phyloP scores from a whole-genome alignment of 2,888 invertebrate genomes.

The Macrophya alboannulata region DNA sequence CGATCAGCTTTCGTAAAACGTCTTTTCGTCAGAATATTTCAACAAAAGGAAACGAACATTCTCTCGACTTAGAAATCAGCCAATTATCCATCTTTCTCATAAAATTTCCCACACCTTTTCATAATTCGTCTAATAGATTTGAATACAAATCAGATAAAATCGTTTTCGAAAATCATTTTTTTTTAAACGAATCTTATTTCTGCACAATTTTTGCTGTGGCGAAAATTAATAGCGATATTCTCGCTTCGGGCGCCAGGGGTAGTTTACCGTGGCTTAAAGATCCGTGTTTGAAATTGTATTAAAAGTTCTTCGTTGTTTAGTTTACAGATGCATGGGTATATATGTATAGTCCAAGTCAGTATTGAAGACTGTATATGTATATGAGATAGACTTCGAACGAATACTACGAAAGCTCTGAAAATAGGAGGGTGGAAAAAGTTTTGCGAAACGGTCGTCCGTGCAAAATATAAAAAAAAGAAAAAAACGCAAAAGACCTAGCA shows the following conservation, averaged over 20 bases:
- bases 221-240: neutral
- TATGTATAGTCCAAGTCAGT: neutral
- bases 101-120: too few relatives aligned
- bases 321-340: too few relatives aligned
- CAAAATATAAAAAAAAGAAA: neutral
- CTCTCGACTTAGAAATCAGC: neutral
- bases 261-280: neutral
- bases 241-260: too few relatives aligned
- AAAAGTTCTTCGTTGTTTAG: neutral
- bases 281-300: neutral
- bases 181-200: too few relatives aligned
- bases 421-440: slow-evolving; percentile 25
- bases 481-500: neutral
- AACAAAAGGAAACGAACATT: neutral
- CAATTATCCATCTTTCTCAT: too few relatives aligned
- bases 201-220: neutral
- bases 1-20: neutral
- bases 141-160: too few relatives aligned
- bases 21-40: neutral
- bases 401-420: neutral
- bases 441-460: neutral
- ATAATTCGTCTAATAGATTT: too few relatives aligned
- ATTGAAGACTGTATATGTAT: neutral
- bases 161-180: too few relatives aligned
- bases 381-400: neutral